Percentiles rank a stretch among this genome's conserved stretches.
Conservation (phyloP, 2,888 invertebrate genomes). For the Drosophila paramelanica region DNA sequence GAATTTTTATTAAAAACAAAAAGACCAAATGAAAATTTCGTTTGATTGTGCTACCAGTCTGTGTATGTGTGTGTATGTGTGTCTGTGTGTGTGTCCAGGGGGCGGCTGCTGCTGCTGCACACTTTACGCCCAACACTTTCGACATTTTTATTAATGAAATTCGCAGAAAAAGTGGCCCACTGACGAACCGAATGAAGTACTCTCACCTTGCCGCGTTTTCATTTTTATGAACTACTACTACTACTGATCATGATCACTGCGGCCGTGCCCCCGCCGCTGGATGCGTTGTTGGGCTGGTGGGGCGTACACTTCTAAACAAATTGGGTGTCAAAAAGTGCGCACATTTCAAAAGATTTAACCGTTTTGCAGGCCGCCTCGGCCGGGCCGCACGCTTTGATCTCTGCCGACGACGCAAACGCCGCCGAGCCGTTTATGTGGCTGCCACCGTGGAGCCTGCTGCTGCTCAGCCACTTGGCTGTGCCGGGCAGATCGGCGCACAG, state of each 20-base stretch:
- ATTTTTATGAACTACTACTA: slow-evolving; percentile 65
- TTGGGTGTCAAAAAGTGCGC: slow-evolving; percentile 82
- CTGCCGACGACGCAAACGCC: slow-evolving; percentile 64
- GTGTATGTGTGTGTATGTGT: background rate
- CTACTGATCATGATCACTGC: slow-evolving; percentile 15
- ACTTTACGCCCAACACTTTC: slow-evolving; percentile 66
- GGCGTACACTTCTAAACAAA: slow-evolving; percentile 79
- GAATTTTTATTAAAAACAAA: slow-evolving; percentile 79
- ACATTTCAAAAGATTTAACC: slow-evolving; percentile 81
- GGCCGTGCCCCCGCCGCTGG: background rate
- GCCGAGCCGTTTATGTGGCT: slow-evolving; percentile 55
- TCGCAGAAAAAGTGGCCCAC: slow-evolving; percentile 72
- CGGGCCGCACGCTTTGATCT: slow-evolving; percentile 65
- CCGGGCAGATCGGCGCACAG: slow-evolving; percentile 44
- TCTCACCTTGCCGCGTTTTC: slow-evolving; percentile 39
- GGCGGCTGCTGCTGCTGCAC: slow-evolving; percentile 26
- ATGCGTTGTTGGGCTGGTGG: slow-evolving; percentile 32
- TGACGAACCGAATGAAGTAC: slow-evolving; percentile 45
- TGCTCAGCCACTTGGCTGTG: slow-evolving; percentile 27
- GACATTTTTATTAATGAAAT: slow-evolving; percentile 80
- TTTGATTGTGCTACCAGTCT: slow-evolving; percentile 67
- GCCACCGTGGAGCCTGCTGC: slow-evolving; percentile 53
- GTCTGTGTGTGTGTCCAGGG: slow-evolving; percentile 15
- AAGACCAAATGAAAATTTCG: slow-evolving; percentile 60
- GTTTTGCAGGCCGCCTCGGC: slow-evolving; percentile 65